A percentile compares a stretch with the other conserved stretches of the same genome.
These are phyloP conservation scores for Bradypus variegatus DNA, from an alignment of 2,797 vertebrate genomes.

Conservation along the genomic window DNA sequence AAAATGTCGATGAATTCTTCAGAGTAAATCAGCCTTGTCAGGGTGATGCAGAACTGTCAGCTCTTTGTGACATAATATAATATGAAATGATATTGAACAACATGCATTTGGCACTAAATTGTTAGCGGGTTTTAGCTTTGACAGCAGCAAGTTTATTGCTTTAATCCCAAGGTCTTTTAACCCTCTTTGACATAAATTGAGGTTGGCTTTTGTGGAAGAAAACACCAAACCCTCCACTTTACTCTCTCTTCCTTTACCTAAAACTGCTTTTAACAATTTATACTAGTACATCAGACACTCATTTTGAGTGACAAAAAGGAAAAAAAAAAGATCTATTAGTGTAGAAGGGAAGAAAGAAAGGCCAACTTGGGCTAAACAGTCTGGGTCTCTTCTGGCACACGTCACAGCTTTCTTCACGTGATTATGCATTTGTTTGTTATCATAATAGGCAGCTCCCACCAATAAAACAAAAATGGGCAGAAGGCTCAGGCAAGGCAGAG, in stretches of 20 bases:
- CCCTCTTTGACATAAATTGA: conserved; percentile 98
- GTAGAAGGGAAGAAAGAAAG: conserved; percentile 71
- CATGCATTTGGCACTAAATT: conserved; percentile 92
- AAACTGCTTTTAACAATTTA: conserved; percentile 90
- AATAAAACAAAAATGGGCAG: conserved; percentile 50
- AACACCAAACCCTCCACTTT: conserved; percentile 71
- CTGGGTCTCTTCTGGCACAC: conserved; percentile 68
- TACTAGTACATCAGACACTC: conserved; percentile 80
- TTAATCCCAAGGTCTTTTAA: conserved; percentile 98
- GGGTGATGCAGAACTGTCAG: conserved; percentile 88
- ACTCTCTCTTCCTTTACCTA: conserved; percentile 84
- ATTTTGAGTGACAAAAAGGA: conserved; percentile 85
- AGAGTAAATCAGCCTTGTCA: conserved; percentile 94
- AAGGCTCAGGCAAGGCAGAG: conserved; percentile 54
- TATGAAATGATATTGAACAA: conserved; percentile 98
- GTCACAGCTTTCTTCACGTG: conserved; percentile 66
- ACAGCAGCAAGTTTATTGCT: conserved; percentile 98
- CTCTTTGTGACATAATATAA: conserved; percentile 90
- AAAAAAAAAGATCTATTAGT: conserved; percentile 73
- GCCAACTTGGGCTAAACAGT: conserved; percentile 75
- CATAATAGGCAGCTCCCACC: conserved; percentile 54
- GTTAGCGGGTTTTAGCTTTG: conserved; percentile 93
- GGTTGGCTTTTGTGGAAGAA: conserved; percentile 87
- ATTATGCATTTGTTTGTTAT: conserved; percentile 59
- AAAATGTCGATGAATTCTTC: conserved; percentile 88